A percentile compares a stretch with the other conserved stretches of the same genome.
phyloP scores from a whole-genome alignment of 2,888 invertebrate species.

The Agonopterix heracliana region DNA sequence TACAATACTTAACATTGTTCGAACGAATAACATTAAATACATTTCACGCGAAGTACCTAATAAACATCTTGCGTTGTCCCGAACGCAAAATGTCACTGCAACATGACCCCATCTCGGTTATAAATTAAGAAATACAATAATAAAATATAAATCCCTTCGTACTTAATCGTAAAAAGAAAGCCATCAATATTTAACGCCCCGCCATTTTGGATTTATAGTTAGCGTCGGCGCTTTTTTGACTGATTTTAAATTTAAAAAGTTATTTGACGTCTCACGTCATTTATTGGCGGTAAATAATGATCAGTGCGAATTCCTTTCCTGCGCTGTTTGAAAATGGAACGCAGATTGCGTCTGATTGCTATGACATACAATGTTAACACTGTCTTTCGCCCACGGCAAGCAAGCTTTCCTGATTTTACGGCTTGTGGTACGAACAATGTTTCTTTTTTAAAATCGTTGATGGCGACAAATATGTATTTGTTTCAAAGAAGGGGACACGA shows the following conservation, averaged over 20 bases:
- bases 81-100: conserved; percentile 26
- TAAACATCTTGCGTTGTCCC: conserved; percentile 14
- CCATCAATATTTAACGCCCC: conserved; percentile 43
- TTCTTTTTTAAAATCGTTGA: neutral
- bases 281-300: conserved; percentile 39
- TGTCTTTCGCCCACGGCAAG: conserved; percentile 24
- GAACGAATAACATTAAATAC: conserved; percentile 6
- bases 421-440: neutral
- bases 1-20: conserved; percentile 4
- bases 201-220: conserved; percentile 50
- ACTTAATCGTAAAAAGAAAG: conserved; percentile 49
- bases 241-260: conserved; percentile 36
- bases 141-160: conserved; percentile 40
- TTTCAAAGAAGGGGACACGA: neutral
- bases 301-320: conserved; percentile 25
- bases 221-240: conserved; percentile 34
- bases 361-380: conserved; percentile 30
- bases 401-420: conserved; percentile 1
- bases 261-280: conserved; percentile 19
- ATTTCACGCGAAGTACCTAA: conserved; percentile 22
- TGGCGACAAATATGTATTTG: neutral
- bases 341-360: conserved; percentile 37
- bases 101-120: conserved; percentile 31
- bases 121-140: conserved; percentile 43
- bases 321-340: conserved; percentile 30